These are phyloP conservation scores for Panagrolaimus sp. DNA, from an alignment of 1,140 invertebrate species.

Conservation along the genomic window DNA sequence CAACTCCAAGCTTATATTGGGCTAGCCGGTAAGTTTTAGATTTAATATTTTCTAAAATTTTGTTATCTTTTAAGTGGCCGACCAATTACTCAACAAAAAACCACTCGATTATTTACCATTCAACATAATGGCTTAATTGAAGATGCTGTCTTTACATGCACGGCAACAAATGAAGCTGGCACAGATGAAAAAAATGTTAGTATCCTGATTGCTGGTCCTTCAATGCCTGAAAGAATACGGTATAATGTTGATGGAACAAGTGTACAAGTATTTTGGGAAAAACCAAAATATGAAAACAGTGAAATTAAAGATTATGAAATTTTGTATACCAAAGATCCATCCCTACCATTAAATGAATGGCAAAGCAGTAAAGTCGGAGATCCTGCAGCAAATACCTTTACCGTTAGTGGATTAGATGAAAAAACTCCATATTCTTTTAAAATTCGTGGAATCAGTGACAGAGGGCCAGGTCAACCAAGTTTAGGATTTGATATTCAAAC, in stretches of 20 bases:
- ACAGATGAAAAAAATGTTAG: constrained; percentile 35
- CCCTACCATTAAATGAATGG: constrained; percentile 53
- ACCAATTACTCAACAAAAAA: constrained; percentile 39
- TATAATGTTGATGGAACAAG: constrained; percentile 56
- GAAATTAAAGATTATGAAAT: constrained; percentile 58
- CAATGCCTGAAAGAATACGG: constrained; percentile 51
- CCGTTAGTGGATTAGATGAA: constrained; percentile 44
- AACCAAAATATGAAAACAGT: constrained; percentile 54
- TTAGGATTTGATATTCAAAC: constrained; percentile 51
- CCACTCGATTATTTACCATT: constrained; percentile 23
- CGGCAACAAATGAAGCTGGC: constrained; percentile 59
- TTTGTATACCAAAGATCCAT: constrained; percentile 53
- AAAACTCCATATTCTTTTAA: constrained; percentile 50
- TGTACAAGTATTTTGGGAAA: constrained; percentile 53
- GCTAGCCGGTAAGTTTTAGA: constrained; percentile 23
- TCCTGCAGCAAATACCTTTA: constrained; percentile 38
- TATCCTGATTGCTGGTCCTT: constrained; percentile 35
- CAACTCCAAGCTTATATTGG: constrained; percentile 44
- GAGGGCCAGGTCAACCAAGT: constrained; percentile 50
- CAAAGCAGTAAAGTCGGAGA: constrained; percentile 35
- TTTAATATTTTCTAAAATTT: constrained; percentile 40
- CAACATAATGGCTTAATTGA: constrained; percentile 53
- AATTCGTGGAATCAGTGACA: constrained; percentile 50
- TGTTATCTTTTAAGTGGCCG: constrained; percentile 42
- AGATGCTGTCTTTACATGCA: constrained; percentile 52